Base-by-base conservation (phyloP, 2,888 invertebrate species). In the Leptogaster cylindrica region DNA sequence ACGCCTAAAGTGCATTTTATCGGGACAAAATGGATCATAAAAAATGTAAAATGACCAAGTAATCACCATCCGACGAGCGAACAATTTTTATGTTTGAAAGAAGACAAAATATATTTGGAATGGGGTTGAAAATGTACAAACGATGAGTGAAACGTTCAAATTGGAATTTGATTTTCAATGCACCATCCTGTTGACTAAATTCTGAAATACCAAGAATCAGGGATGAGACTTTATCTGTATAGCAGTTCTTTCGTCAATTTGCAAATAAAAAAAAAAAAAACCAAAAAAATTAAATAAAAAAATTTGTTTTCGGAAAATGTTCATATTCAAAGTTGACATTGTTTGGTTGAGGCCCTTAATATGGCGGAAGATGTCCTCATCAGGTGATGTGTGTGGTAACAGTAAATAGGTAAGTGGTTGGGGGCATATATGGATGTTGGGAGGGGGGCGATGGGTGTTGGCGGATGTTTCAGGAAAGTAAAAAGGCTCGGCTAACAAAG, bases 1-100 rank as follows among this genome's bases (percentile, higher is more conserved):
- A 18, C 52, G 52, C 18, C 52, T 31, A 52, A 52, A 52, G 52
- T 52, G 52, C 52, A 52, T 52, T 52, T 52, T 52, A 52, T 52
- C 52, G 52, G 27, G 10, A 18, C 33, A 52, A 52, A 52, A 20
- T 52, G 52, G 33, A 12, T 10, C 18, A 52, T 52, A 31, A 52
- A 52, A 18, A 52, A 31, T 52, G 33, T 33, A 52, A 52, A 52
- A 52, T 18, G 52, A 33, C 52, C 52, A 31, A 52, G 33, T 52
- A 33, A 52, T 52, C 16, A 33, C 14, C 31, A 20, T 52, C 33
- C 31, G 31, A 7, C 8, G 18, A 31, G 8, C 33, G 52, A 52
- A 31, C 28, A 23, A 28, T 5, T 28, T 52, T 52, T 31, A n/a
- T 20, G 52, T 8, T 52, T 52, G 18, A 31, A 52, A 33, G 52